Percentiles rank a stretch among this genome's conserved stretches.
Conservation (phyloP, 64 coral and sea anemone species). For the Orbicella faveolata region DNA sequence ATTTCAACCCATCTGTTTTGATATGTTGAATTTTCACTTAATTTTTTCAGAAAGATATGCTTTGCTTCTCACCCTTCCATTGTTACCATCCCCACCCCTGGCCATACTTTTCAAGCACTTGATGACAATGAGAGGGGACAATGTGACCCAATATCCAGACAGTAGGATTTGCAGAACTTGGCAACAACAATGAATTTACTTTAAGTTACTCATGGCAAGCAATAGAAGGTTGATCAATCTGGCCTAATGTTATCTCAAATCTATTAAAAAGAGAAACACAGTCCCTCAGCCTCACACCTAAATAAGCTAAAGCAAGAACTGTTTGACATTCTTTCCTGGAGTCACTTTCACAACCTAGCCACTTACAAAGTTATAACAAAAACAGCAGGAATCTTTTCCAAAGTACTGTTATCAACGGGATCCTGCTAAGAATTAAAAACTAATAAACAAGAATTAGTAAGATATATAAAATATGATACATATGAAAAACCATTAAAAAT, state of each 20-base stretch:
- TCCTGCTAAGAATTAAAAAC: too few species aligned
- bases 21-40: conserved; percentile 38
- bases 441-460: too few species aligned
- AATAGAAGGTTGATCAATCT: conserved; percentile 31
- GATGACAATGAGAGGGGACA: conserved; percentile 40
- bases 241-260: conserved; percentile 28
- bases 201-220: conserved; percentile 32
- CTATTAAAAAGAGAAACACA: conserved; percentile 56
- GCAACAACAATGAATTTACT: conserved; percentile 51
- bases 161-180: conserved; percentile 56
- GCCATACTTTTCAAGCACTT: conserved; percentile 52
- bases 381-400: too few species aligned
- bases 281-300: conserved; percentile 62
- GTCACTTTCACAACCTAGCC: conserved; percentile 34
- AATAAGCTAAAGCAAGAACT: conserved; percentile 32
- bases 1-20: conserved; percentile 33
- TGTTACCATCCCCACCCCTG: conserved; percentile 48
- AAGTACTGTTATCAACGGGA: too few species aligned
- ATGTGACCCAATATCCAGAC: conserved; percentile 69
- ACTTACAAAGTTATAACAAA: too few species aligned
- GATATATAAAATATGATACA: too few species aligned
- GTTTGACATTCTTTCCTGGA: conserved; percentile 21
- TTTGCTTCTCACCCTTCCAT: conserved; percentile 51
- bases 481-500: background rate
- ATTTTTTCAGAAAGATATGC: conserved; percentile 52